Evolutionary conservation across 2,797 vertebrate genomes (phyloP), one percentile per base, ranked within the genome.

Genomic region (Cryptoblepharus egeriae): DNA sequence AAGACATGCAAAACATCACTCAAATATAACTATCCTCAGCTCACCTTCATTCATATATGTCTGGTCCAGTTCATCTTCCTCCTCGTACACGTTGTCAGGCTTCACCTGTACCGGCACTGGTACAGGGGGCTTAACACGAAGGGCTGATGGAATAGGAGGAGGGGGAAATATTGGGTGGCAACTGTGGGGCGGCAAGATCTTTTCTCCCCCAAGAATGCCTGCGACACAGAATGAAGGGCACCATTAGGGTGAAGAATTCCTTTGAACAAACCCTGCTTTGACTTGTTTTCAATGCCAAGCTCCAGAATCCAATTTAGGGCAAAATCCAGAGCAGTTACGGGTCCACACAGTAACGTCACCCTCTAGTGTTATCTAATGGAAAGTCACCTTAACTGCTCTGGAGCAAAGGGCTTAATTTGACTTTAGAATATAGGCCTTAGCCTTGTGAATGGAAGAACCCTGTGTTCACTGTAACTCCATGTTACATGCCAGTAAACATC

Each of bases 51-150:
- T 90, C 72, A 71, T 0, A 6, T 75, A 78, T 1, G 26, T 57
- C 64, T 42, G 24, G 0, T 88, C 63, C 5, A 58, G 68, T 0
- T 16, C 18, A 2, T 82, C 75, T 28, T 85, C 69, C 13, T 55
- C 42, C 57, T 78, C 37, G 1, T 85, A 76, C 1, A 74, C 2
- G 1, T 58, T 57, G 10, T n/a, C 4, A 0, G 42, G 16, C 24
- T 0, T 10, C 16, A 8, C 1, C 1, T 9, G n/a, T n/a, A n/a
- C 8, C 0, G 13, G 16, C 0, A 24, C 4, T 0, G 15, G 13
- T 16, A 16, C 3, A 0, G 42, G 70, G 12, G 30, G 22, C 1
- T 58, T n/a, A 9, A 57, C 7, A 0, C 30, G 65, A 3, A 63
- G 1, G 1, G 52, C n/a, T 0, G 69, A 16, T 0, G 39, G 81